These are phyloP conservation scores for Probaryconus sp. DNA, from an alignment of 1,140 invertebrate genomes.

Conservation along the genomic window DNA sequence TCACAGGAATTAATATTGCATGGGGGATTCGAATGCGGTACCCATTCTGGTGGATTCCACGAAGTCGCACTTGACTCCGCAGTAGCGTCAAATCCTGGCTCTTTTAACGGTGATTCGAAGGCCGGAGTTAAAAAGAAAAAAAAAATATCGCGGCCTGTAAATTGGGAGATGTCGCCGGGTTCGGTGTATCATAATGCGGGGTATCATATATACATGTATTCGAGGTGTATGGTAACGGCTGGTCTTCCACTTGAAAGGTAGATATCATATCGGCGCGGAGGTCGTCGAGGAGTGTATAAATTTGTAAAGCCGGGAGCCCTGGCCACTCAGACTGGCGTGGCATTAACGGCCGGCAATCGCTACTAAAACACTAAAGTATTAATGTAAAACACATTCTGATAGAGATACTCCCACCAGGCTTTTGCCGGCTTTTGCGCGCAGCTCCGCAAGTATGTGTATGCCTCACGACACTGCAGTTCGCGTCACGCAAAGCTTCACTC, in stretches of 20 bases:
- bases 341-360: constrained; percentile 75
- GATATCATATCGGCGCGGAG: constrained; percentile 73
- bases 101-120: too few relatives aligned
- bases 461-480: constrained; percentile 50
- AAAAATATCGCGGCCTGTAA: too few relatives aligned
- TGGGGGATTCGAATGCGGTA: too few relatives aligned
- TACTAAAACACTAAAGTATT: constrained; percentile 77
- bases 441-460: constrained; percentile 33
- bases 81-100: too few relatives aligned
- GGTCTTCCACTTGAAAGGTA: constrained; percentile 51
- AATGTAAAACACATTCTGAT: constrained; percentile 78
- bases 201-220: constrained; percentile 11
- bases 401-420: constrained; percentile 71
- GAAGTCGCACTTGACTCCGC: too few relatives aligned
- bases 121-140: too few relatives aligned
- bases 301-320: constrained; percentile 75
- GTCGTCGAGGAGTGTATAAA: constrained; percentile 73
- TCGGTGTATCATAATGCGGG: constrained; percentile 40
- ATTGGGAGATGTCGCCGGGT: constrained; percentile 14
- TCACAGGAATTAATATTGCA: too few relatives aligned
- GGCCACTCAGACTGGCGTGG: constrained; percentile 71
- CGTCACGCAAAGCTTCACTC: constrained; percentile 59
- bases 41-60: too few relatives aligned
- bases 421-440: constrained; percentile 41
- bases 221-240: constrained; percentile 35